A percentile compares a stretch with the other conserved stretches of the same genome.
Evolutionary conservation across 2,797 vertebrate species (phyloP).

Genomic region (Apogon talboti): DNA sequence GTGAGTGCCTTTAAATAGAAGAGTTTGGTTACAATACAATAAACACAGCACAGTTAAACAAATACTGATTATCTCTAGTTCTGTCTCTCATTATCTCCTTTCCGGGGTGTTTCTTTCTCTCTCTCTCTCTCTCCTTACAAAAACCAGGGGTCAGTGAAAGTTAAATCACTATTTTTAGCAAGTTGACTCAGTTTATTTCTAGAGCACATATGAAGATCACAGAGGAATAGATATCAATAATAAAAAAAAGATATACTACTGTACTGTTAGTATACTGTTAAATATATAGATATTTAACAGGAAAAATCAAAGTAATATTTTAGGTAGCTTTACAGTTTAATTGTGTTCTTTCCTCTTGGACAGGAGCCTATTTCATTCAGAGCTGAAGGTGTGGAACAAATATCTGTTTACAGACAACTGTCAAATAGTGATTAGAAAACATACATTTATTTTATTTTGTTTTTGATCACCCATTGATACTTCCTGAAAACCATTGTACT

Average conservation of each 20-base stretch:
- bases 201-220: neutral
- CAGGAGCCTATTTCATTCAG: no score
- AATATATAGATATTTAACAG: no score
- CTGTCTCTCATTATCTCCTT: neutral
- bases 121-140: neutral
- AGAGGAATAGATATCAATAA: neutral
- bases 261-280: no score
- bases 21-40: neutral
- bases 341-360: no score
- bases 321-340: no score
- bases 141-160: slow-evolving; percentile 11
- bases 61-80: neutral
- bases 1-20: slow-evolving; percentile 1
- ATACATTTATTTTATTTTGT: no score
- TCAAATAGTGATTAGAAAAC: no score
- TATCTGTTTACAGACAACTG: no score
- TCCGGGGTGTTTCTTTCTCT: neutral
- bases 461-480: no score
- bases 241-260: neutral
- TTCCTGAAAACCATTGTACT: no score
- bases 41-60: slow-evolving; percentile 4
- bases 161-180: slow-evolving; percentile 13
- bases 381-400: no score
- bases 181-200: slow-evolving; percentile 2
- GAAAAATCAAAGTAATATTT: no score